phyloP scores from a whole-genome alignment of 2,888 invertebrate genomes.

The Pocota personata region DNA sequence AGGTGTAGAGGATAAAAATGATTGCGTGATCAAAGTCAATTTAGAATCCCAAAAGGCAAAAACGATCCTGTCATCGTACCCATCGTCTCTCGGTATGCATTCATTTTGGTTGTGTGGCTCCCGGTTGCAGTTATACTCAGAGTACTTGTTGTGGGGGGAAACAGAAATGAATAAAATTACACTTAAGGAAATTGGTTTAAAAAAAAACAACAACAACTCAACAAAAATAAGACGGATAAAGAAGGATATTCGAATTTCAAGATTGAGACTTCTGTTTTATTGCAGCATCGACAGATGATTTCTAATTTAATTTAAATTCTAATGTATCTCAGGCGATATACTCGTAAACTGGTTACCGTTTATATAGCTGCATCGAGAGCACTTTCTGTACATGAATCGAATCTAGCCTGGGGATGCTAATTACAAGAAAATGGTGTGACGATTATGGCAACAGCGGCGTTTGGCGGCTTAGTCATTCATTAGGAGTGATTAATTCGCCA shows the following conservation, averaged over 20 bases:
- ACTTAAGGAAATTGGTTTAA: slow-evolving; percentile 66
- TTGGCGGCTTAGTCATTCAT: slow-evolving; percentile 43
- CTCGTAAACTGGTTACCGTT: slow-evolving; percentile 8
- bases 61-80: slow-evolving; percentile 73
- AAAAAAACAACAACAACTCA: not conserved
- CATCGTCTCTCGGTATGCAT: slow-evolving; percentile 45
- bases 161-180: slow-evolving; percentile 71
- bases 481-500: slow-evolving; percentile 60
- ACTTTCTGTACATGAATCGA: not conserved
- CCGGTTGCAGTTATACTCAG: slow-evolving; percentile 37
- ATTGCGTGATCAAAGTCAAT: slow-evolving; percentile 83
- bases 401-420: slow-evolving; percentile 11
- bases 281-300: slow-evolving; percentile 5
- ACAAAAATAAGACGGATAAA: not conserved
- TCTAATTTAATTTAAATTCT: slow-evolving; percentile 43
- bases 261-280: slow-evolving; percentile 47
- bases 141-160: slow-evolving; percentile 28
- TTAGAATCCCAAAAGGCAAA: slow-evolving; percentile 77
- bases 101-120: slow-evolving; percentile 55
- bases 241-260: slow-evolving; percentile 52
- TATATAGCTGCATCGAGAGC: not conserved
- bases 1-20: slow-evolving; percentile 74
- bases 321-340: slow-evolving; percentile 8
- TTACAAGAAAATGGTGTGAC: slow-evolving; percentile 34
- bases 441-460: not conserved